phyloP scores from a whole-genome alignment of 1,140 invertebrate species.

The Scaptomyza montana region DNA sequence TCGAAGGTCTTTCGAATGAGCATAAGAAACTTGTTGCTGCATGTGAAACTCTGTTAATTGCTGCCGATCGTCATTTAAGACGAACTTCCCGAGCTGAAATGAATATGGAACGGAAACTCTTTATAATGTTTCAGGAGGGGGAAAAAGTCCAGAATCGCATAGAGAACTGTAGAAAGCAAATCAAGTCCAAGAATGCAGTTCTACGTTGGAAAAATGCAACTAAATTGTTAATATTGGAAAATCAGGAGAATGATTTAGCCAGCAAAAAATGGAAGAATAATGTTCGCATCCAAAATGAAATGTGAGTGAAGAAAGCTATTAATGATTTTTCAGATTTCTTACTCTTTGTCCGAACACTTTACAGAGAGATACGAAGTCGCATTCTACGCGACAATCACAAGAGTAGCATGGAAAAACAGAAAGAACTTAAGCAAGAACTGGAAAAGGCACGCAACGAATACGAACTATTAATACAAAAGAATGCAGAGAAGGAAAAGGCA shows the following conservation, averaged over 20 bases:
- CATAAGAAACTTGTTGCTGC: constrained; percentile 49
- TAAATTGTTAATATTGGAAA: constrained; percentile 47
- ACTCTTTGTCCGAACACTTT: neutral
- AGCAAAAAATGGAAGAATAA: constrained; percentile 67
- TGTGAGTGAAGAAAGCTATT: constrained; percentile 45
- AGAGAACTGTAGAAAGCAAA: constrained; percentile 5
- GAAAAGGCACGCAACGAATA: constrained; percentile 20
- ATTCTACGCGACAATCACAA: constrained; percentile 44
- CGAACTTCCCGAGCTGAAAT: constrained; percentile 58
- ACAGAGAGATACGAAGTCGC: constrained; percentile 50
- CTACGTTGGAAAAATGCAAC: constrained; percentile 56
- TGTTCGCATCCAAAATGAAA: constrained; percentile 67
- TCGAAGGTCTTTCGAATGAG: constrained; percentile 8
- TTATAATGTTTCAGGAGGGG: constrained; percentile 51
- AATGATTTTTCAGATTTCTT: neutral
- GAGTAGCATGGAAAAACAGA: constrained; percentile 44
- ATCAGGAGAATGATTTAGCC: constrained; percentile 58
- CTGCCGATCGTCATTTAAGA: constrained; percentile 46
- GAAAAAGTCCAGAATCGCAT: constrained; percentile 28
- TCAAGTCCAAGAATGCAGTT: constrained; percentile 17
- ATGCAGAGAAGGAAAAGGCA: constrained; percentile 40
- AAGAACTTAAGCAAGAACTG: constrained; percentile 57
- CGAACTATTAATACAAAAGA: constrained; percentile 25
- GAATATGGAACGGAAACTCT: constrained; percentile 53
- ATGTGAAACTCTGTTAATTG: constrained; percentile 46